Evolutionary conservation across 2,797 vertebrate species (phyloP).

Genomic region (Cyclopterus lumpus): DNA sequence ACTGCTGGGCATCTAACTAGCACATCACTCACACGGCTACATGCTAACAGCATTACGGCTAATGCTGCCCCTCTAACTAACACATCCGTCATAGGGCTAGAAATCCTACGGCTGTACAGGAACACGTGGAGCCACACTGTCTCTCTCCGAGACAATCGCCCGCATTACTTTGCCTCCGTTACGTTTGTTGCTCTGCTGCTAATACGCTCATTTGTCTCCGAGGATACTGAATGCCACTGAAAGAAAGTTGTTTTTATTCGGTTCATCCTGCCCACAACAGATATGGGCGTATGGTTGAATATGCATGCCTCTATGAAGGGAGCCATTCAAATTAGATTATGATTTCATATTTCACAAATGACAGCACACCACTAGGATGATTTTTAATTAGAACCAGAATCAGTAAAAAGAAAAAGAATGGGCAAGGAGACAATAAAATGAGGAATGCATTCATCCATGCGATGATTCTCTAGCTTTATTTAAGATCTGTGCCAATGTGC

Average conservation of each 20-base stretch:
- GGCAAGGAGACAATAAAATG: constrained; percentile 83
- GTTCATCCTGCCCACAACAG: constrained; percentile 59
- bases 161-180: constrained; percentile 68
- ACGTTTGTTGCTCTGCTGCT: constrained; percentile 66
- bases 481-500: constrained; percentile 89
- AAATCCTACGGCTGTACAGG: constrained; percentile 72
- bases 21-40: constrained; percentile 83
- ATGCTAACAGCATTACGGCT: constrained; percentile 84
- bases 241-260: constrained; percentile 68
- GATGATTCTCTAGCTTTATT: constrained; percentile 85
- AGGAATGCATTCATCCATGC: constrained; percentile 81
- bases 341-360: constrained; percentile 83
- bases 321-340: constrained; percentile 78
- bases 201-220: constrained; percentile 75
- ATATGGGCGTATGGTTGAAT: constrained; percentile 50
- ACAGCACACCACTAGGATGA: constrained; percentile 79
- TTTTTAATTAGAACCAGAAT: constrained; percentile 87
- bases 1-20: constrained; percentile 85
- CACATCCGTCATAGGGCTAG: constrained; percentile 78
- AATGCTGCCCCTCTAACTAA: constrained; percentile 83
- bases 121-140: constrained; percentile 48
- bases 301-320: constrained; percentile 65
- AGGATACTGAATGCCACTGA: constrained; percentile 64
- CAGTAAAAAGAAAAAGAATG: constrained; percentile 68
- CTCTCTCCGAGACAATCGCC: constrained; percentile 69